These are phyloP conservation scores for Stenodema calcarata DNA, from an alignment of 2,888 invertebrate genomes.

Conservation along the genomic window DNA sequence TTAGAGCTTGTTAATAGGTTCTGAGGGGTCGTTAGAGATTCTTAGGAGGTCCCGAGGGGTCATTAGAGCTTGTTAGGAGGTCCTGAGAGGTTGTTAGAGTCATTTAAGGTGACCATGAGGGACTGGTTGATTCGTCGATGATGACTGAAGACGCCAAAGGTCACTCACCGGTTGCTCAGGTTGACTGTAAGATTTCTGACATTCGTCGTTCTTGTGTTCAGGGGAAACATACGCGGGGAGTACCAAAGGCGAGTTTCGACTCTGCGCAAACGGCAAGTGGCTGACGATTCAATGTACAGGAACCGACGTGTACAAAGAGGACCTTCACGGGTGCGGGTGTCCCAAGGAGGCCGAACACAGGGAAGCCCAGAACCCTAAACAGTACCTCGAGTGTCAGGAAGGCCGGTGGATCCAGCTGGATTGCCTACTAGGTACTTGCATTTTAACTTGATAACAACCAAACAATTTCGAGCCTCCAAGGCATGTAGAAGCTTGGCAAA, in stretches of 20 bases:
- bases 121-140: too few relatives aligned
- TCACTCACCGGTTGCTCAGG: too few relatives aligned
- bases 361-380: background rate
- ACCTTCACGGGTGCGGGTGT: background rate
- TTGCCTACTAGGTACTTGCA: background rate
- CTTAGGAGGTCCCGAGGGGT: too few relatives aligned
- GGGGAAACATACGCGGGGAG: background rate
- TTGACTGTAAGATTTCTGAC: background rate
- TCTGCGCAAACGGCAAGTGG: background rate
- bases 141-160: too few relatives aligned
- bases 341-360: background rate
- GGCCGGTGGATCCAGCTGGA: conserved; percentile 15
- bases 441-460: too few relatives aligned
- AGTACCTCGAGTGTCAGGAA: conserved; percentile 1
- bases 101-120: too few relatives aligned
- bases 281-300: background rate
- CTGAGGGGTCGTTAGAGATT: too few relatives aligned
- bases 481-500: too few relatives aligned
- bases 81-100: too few relatives aligned
- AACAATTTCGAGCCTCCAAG: too few relatives aligned
- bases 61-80: too few relatives aligned
- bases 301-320: background rate
- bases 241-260: background rate
- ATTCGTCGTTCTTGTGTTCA: background rate
- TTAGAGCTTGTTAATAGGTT: too few relatives aligned